Percentiles rank a stretch among this genome's conserved stretches.
phyloP scores from a whole-genome alignment of 1,140 invertebrate species.

The Procambarus clarkii region DNA sequence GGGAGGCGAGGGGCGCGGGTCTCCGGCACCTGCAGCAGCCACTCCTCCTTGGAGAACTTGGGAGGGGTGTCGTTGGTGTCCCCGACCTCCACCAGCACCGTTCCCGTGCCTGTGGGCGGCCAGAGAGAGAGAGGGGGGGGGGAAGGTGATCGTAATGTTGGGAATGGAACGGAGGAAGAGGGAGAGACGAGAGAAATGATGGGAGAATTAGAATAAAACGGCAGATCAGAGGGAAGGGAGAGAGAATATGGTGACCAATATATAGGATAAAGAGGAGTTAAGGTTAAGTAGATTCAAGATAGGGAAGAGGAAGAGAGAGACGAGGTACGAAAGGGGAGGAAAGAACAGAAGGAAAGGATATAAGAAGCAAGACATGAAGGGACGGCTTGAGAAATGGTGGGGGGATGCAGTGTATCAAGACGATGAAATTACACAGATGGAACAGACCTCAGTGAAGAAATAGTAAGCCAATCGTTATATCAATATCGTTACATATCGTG shows the following conservation, averaged over 20 bases:
- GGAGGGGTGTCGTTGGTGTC: constrained; percentile 26
- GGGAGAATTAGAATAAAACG: not conserved
- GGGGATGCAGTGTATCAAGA: not conserved
- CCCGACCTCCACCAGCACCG: constrained; percentile 41
- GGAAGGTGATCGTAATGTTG: not conserved
- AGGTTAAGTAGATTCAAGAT: too few relatives aligned
- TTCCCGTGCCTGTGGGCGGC: constrained; percentile 22
- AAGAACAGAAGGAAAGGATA: not conserved
- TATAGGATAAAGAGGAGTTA: too few relatives aligned
- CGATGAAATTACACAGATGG: not conserved
- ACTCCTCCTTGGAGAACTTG: constrained; percentile 23
- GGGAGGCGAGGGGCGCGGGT: constrained; percentile 10
- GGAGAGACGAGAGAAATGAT: not conserved
- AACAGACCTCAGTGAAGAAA: too few relatives aligned
- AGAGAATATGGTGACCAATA: too few relatives aligned
- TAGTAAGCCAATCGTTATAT: too few relatives aligned
- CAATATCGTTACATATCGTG: too few relatives aligned
- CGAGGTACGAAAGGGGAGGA: not conserved
- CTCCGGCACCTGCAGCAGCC: constrained; percentile 9
- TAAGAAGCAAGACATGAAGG: too few relatives aligned
- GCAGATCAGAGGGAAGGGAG: not conserved
- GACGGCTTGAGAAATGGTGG: not conserved
- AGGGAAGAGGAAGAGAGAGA: too few relatives aligned
- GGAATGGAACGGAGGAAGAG: not conserved
- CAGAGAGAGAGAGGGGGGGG: not conserved